Evolutionary conservation across 1,140 invertebrate species (phyloP).

Genomic region (Drosophila sp.): DNA sequence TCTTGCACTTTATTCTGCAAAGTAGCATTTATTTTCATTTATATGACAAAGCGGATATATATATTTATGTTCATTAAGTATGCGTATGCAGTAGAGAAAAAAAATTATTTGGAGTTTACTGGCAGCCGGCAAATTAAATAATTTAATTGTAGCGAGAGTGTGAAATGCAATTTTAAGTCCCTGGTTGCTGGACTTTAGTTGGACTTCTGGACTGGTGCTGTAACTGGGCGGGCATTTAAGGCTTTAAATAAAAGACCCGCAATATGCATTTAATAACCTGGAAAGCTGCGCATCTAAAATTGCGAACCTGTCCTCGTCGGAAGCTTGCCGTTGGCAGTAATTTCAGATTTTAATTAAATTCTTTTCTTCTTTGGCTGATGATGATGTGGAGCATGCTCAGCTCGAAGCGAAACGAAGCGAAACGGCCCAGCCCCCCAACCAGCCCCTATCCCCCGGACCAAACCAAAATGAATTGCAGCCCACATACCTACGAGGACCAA

Average conservation of each 20-base stretch:
- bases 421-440: too few species aligned
- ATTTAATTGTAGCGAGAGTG: conserved; percentile 54
- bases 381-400: conserved; percentile 29
- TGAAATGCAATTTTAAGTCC: conserved; percentile 22
- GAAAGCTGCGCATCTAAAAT: conserved; percentile 62
- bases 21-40: conserved; percentile 60
- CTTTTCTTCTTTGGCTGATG: conserved; percentile 61
- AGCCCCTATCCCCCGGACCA: background rate
- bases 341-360: conserved; percentile 83
- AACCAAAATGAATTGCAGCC: background rate
- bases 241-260: conserved; percentile 23
- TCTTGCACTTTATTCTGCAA: conserved; percentile 21
- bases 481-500: conserved; percentile 25
- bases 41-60: background rate
- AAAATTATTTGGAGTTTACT: conserved; percentile 53
- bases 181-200: conserved; percentile 4
- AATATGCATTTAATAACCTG: conserved; percentile 47
- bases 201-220: background rate
- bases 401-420: conserved; percentile 26
- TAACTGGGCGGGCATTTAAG: conserved; percentile 30
- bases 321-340: conserved; percentile 67
- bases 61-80: background rate
- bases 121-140: conserved; percentile 33
- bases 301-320: conserved; percentile 47
- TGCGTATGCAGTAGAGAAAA: conserved; percentile 38